These are phyloP conservation scores for Synchiropus splendidus DNA, from an alignment of 2,113 vertebrate genomes.

Conservation along the genomic window DNA sequence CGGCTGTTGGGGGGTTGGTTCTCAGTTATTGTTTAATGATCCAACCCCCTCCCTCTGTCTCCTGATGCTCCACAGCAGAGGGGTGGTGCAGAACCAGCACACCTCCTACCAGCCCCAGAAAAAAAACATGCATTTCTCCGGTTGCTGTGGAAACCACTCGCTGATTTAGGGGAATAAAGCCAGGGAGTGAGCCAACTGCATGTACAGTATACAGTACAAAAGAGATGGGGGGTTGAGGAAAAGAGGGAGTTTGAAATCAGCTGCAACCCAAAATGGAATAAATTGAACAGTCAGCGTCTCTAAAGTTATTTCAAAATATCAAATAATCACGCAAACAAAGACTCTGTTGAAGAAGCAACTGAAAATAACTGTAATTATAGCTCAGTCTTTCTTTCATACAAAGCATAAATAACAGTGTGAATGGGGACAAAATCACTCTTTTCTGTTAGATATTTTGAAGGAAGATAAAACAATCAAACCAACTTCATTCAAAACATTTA, in stretches of 20 bases:
- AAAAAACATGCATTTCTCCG: constrained; percentile 36
- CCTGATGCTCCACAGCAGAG: constrained; percentile 1
- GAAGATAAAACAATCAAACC: no score
- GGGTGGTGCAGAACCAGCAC: constrained; percentile 9
- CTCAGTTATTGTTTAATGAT: no score
- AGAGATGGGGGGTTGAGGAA: not conserved
- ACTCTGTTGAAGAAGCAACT: not conserved
- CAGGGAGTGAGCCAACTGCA: constrained; percentile 13
- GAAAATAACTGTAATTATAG: not conserved
- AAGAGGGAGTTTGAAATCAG: constrained; percentile 6
- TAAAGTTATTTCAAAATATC: no score
- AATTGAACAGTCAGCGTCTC: no score
- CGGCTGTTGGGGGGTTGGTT: no score
- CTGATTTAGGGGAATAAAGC: constrained; percentile 12
- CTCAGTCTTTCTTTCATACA: no score
- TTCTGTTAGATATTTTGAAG: no score
- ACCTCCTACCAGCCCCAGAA: constrained; percentile 24
- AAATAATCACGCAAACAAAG: not conserved
- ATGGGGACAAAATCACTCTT: no score
- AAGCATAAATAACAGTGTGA: no score
- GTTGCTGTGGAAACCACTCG: constrained; percentile 39
- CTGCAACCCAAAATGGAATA: constrained; percentile 16
- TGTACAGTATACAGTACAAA: constrained; percentile 16
- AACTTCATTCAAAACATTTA: no score
- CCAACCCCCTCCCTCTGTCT: not conserved